These are phyloP conservation scores for Synergus umbraculus DNA, from an alignment of 2,888 invertebrate genomes.

Conservation along the genomic window DNA sequence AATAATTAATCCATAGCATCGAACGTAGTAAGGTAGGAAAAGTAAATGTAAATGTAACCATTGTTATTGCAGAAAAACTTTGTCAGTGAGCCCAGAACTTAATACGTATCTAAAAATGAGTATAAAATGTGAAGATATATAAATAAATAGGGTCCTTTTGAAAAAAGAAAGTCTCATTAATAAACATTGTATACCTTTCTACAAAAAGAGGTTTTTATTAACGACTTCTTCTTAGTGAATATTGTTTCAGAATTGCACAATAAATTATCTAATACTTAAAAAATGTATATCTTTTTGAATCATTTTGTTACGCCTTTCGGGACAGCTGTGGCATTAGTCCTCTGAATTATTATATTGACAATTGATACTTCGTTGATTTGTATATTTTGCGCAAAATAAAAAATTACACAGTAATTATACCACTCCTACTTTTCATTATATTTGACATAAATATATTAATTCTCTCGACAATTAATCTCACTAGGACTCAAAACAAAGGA, in stretches of 20 bases:
- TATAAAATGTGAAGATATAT: conserved; percentile 16
- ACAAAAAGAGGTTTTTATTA: conserved; percentile 48
- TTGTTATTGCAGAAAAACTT: conserved; percentile 16
- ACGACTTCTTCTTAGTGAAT: conserved; percentile 44
- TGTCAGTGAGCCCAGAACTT: conserved; percentile 6
- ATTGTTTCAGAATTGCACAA: conserved; percentile 53
- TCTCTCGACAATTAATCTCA: not conserved
- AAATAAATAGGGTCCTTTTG: conserved; percentile 25
- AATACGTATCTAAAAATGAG: not conserved
- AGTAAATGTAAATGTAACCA: conserved; percentile 27
- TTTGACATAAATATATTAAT: conserved; percentile 9
- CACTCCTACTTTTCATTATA: not conserved
- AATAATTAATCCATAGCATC: conserved; percentile 23
- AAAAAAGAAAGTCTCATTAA: conserved; percentile 22
- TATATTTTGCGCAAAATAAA: conserved; percentile 28
- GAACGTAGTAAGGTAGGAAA: conserved; percentile 3
- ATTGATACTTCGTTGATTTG: not conserved
- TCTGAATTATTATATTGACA: not conserved
- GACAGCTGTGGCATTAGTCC: not conserved
- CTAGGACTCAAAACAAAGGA: not conserved
- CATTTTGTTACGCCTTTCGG: conserved; percentile 1
- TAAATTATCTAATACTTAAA: conserved; percentile 15
- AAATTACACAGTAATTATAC: not conserved
- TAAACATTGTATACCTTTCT: conserved; percentile 40
- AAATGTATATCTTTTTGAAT: conserved; percentile 15